phyloP scores from a whole-genome alignment of 2,888 invertebrate genomes.

The Rhodophaea formosa region DNA sequence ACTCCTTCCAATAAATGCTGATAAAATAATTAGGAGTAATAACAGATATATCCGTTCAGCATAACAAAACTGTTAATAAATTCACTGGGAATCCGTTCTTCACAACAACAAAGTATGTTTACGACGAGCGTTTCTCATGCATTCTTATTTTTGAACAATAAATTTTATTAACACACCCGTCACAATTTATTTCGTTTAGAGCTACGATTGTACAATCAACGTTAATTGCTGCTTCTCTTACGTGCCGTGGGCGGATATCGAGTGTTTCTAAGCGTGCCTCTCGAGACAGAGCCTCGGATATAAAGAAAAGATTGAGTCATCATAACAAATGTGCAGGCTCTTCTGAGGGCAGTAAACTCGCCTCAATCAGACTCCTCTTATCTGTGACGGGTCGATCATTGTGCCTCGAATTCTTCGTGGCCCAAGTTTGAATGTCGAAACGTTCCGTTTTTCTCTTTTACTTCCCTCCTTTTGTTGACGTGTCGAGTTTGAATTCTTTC shows the following conservation, averaged over 20 bases:
- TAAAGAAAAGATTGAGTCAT: conserved; percentile 80
- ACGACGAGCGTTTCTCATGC: conserved; percentile 65
- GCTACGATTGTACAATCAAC: conserved; percentile 60
- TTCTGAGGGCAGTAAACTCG: conserved; percentile 61
- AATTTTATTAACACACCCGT: conserved; percentile 77
- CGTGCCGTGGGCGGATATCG: conserved; percentile 55
- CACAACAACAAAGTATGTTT: conserved; percentile 54
- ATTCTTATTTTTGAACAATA: conserved; percentile 65
- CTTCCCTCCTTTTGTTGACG: not conserved
- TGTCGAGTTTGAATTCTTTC: not conserved
- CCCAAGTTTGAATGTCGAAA: conserved; percentile 68
- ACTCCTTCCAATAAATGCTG: not conserved
- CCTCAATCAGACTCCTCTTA: conserved; percentile 71
- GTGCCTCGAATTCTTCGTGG: conserved; percentile 69
- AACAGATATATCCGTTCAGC: conserved; percentile 49
- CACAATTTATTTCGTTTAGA: conserved; percentile 63
- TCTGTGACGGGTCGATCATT: conserved; percentile 76
- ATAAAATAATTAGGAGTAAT: conserved; percentile 36
- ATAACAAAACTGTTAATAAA: conserved; percentile 50
- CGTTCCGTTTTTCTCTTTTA: conserved; percentile 29
- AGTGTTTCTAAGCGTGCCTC: conserved; percentile 46
- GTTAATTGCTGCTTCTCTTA: conserved; percentile 76
- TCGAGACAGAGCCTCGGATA: conserved; percentile 51
- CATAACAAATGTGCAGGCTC: conserved; percentile 74
- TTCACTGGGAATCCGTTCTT: conserved; percentile 46